Evolutionary conservation across 2,888 invertebrate species (phyloP).

Genomic region (Onchidella celtica): DNA sequence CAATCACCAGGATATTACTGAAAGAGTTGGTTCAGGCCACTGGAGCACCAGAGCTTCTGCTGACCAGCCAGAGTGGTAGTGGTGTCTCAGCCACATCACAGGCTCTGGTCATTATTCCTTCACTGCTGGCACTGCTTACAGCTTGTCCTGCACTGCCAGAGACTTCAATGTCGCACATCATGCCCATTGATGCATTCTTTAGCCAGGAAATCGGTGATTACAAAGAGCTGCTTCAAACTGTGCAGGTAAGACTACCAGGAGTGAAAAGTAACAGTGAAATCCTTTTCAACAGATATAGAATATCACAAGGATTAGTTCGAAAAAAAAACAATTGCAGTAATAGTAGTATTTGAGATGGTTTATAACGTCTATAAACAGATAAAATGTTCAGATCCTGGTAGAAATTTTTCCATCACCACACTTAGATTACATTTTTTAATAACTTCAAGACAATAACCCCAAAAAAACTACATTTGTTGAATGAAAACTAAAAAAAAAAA

Average conservation of each 20-base stretch:
- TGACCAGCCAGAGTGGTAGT: constrained; percentile 28
- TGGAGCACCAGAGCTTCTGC: constrained; percentile 72
- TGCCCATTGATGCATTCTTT: constrained; percentile 73
- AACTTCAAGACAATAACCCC: too few species aligned
- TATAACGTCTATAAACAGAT: too few species aligned
- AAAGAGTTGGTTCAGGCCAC: constrained; percentile 70
- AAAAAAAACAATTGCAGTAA: too few species aligned
- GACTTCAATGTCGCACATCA: constrained; percentile 67
- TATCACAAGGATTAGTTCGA: too few species aligned
- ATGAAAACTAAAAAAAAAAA: too few species aligned
- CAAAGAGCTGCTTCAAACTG: constrained; percentile 57
- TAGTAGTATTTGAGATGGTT: too few species aligned
- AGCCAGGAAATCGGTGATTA: constrained; percentile 70
- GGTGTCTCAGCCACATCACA: neutral
- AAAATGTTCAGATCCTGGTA: too few species aligned
- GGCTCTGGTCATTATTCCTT: constrained; percentile 53
- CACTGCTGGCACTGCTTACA: constrained; percentile 59
- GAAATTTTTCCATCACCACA: too few species aligned
- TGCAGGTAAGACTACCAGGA: constrained; percentile 50
- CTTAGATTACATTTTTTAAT: too few species aligned
- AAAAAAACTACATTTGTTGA: too few species aligned
- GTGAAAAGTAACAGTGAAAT: too few species aligned
- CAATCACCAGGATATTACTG: constrained; percentile 58
- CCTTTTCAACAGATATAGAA: too few species aligned
- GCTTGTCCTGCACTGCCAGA: constrained; percentile 65